Evolutionary conservation across 1,140 invertebrate genomes (phyloP).

Genomic region (Pissodes strobi): DNA sequence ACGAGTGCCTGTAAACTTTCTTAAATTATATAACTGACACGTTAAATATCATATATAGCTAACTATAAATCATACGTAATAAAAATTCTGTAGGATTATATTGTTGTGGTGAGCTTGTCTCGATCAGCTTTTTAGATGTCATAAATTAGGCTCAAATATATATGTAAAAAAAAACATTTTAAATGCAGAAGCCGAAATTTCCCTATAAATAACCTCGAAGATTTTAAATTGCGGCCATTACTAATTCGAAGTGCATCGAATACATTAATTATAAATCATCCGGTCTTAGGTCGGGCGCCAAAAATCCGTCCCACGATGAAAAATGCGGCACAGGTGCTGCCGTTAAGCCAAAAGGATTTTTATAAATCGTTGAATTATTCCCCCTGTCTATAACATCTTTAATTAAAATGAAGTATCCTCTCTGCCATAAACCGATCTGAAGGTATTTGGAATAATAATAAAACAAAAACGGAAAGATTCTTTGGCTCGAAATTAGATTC

Average conservation of each 20-base stretch:
- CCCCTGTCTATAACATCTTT: constrained; percentile 10
- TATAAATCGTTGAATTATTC: neutral
- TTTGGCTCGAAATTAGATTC: neutral
- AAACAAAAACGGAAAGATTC: neutral
- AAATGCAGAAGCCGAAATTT: no score
- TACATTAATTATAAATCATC: constrained; percentile 16
- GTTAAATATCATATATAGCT: no score
- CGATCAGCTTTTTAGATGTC: no score
- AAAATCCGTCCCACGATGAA: constrained; percentile 12
- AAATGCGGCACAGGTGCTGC: constrained; percentile 12
- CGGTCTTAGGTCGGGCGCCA: constrained; percentile 16
- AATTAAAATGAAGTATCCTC: constrained; percentile 5
- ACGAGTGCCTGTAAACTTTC: no score
- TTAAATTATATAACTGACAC: no score
- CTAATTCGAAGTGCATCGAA: constrained; percentile 21
- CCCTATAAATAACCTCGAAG: constrained; percentile 18
- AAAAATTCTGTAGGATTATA: no score
- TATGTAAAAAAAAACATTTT: no score
- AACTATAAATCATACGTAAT: no score
- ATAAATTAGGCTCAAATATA: no score
- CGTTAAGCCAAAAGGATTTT: constrained; percentile 8
- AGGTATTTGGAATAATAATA: no score
- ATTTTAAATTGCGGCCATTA: constrained; percentile 18
- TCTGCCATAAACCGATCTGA: neutral
- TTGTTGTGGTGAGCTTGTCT: no score